Evolutionary conservation across 2,113 vertebrate genomes (phyloP).

Genomic region (Dolichallabes microphthalmus): DNA sequence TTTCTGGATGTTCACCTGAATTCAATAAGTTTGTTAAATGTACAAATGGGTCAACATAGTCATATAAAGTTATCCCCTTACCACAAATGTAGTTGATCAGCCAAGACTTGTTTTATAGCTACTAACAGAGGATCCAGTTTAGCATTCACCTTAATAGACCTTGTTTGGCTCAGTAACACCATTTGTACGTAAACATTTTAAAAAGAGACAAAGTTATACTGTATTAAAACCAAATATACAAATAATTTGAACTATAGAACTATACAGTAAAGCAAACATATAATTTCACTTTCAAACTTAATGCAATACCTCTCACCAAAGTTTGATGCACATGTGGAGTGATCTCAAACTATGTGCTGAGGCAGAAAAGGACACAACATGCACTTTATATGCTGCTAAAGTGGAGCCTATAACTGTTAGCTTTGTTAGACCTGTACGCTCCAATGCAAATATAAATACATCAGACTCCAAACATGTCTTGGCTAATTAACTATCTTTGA

Average conservation of each 20-base stretch:
- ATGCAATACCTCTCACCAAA: background rate
- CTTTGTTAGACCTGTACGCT: background rate
- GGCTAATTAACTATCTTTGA: background rate
- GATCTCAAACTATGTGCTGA: background rate
- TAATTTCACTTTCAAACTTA: background rate
- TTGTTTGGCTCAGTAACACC: constrained; percentile 22
- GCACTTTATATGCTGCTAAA: background rate
- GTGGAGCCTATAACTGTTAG: background rate
- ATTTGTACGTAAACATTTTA: constrained; percentile 10
- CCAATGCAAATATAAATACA: background rate
- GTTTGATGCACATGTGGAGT: background rate
- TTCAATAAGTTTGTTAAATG: background rate
- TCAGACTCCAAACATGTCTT: background rate
- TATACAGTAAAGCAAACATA: background rate
- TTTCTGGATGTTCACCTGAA: background rate
- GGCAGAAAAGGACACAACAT: background rate
- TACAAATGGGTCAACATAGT: background rate
- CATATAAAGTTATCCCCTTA: background rate
- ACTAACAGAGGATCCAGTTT: background rate
- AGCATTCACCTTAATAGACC: background rate
- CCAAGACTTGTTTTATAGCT: constrained; percentile 10
- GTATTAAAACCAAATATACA: constrained; percentile 1
- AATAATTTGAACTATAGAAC: background rate
- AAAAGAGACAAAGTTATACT: background rate
- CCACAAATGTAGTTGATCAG: constrained; percentile 11